Conservation (phyloP, 1,140 invertebrate genomes). For the Rhagoletis zephyria region DNA sequence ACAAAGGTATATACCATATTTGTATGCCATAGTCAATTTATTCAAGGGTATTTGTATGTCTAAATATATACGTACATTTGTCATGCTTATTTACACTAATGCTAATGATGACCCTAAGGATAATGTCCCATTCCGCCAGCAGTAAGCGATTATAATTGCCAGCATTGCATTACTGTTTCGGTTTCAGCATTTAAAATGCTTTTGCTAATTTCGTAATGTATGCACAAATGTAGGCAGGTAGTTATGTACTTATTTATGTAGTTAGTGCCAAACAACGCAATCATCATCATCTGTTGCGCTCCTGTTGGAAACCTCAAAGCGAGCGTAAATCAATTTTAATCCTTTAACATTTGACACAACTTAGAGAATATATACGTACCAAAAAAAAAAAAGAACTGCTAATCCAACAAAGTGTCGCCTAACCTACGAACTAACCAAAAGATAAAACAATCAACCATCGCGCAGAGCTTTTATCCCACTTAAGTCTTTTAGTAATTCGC, state of each 20-base stretch:
- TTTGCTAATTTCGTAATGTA: constrained; percentile 24
- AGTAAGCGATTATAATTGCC: constrained; percentile 2
- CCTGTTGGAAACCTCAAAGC: constrained; percentile 4
- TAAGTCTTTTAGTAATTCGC: constrained; percentile 3
- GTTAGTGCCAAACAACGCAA: background rate
- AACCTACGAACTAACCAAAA: background rate
- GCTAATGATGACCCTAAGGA: constrained; percentile 15
- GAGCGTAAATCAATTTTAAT: constrained; percentile 35
- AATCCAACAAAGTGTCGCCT: background rate
- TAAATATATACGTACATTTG: background rate
- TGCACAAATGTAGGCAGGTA: background rate
- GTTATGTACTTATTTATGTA: too few species aligned
- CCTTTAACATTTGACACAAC: constrained; percentile 37
- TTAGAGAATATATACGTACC: constrained; percentile 18
- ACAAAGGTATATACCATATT: too few species aligned
- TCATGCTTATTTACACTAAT: background rate
- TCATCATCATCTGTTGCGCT: background rate
- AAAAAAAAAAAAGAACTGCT: background rate
- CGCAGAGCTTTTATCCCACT: background rate
- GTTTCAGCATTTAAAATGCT: background rate
- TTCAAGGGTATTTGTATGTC: background rate
- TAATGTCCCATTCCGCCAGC: background rate
- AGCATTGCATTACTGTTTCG: constrained; percentile 2
- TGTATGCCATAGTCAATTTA: too few species aligned
- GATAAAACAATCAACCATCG: background rate